Percentiles rank a stretch among this genome's conserved stretches.
These are phyloP conservation scores for Drosophila yooni DNA, from an alignment of 2,888 invertebrate genomes.

Conservation along the genomic window DNA sequence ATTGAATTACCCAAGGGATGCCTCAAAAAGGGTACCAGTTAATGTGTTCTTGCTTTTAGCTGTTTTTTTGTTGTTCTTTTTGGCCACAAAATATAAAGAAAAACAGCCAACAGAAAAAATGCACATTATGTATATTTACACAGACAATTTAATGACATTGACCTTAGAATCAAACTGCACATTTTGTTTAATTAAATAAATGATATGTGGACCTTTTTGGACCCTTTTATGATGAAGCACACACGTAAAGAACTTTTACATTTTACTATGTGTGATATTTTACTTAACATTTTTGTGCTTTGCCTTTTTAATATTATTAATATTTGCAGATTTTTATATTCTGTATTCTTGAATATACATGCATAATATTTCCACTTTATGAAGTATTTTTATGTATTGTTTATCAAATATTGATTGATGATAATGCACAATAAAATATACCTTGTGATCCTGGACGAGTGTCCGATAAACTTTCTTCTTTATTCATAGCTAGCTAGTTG, in stretches of 20 bases:
- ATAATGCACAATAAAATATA: slow-evolving; percentile 33
- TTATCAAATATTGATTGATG: neutral
- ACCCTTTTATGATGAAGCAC: neutral
- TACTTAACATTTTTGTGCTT: too few relatives aligned
- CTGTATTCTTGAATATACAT: neutral
- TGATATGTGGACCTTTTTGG: neutral
- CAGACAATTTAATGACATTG: slow-evolving; percentile 38
- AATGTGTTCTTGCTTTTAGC: neutral
- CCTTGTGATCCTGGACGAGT: slow-evolving; percentile 78
- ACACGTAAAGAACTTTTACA: neutral
- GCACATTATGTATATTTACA: slow-evolving; percentile 39
- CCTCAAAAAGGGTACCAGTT: slow-evolving; percentile 7
- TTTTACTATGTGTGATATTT: neutral
- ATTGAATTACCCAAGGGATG: slow-evolving; percentile 22
- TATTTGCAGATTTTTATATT: neutral
- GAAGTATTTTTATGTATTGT: neutral
- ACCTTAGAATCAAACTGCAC: slow-evolving; percentile 13
- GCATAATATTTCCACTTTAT: neutral
- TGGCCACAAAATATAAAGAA: neutral
- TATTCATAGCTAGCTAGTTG: slow-evolving; percentile 66
- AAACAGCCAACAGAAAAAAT: neutral
- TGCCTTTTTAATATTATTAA: neutral
- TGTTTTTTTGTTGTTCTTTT: neutral
- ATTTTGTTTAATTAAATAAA: slow-evolving; percentile 4
- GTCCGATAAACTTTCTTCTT: slow-evolving; percentile 71